These are phyloP conservation scores for Andrena flavipes DNA, from an alignment of 2,888 invertebrate species.

Conservation along the genomic window DNA sequence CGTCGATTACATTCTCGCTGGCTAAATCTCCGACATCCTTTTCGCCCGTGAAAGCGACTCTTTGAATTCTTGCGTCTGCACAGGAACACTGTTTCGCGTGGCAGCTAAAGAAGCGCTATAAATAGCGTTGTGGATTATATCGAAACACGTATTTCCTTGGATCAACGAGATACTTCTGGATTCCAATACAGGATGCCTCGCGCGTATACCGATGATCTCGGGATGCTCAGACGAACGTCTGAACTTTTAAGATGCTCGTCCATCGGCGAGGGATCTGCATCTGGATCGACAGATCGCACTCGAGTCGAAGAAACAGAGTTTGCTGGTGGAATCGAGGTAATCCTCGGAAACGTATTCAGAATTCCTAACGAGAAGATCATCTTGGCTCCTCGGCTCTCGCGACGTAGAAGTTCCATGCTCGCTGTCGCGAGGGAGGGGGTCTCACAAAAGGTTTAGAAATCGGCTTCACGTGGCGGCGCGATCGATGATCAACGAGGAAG, in stretches of 20 bases:
- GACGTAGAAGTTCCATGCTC: background rate
- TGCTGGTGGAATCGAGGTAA: background rate
- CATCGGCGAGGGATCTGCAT: background rate
- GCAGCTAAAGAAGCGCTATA: background rate
- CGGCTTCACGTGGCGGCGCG: slow-evolving; percentile 33
- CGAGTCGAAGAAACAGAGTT: background rate
- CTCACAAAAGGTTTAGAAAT: slow-evolving; percentile 21
- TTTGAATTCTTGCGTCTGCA: slow-evolving; percentile 8
- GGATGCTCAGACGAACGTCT: too few relatives aligned
- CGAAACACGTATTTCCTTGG: background rate
- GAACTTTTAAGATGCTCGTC: too few relatives aligned
- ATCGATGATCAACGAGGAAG: slow-evolving; percentile 48
- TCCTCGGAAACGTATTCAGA: background rate
- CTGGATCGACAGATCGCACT: background rate
- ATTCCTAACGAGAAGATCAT: background rate
- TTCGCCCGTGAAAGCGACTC: slow-evolving; percentile 8
- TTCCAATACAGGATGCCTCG: background rate
- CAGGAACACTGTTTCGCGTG: background rate
- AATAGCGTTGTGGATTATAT: background rate
- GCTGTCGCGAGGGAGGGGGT: background rate
- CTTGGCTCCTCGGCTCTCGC: background rate
- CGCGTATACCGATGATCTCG: too few relatives aligned
- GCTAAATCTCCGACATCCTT: slow-evolving; percentile 27
- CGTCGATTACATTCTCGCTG: slow-evolving; percentile 56
- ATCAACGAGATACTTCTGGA: background rate